Base-by-base conservation (phyloP, 2,797 vertebrate species). In the Valencia hispanica region DNA sequence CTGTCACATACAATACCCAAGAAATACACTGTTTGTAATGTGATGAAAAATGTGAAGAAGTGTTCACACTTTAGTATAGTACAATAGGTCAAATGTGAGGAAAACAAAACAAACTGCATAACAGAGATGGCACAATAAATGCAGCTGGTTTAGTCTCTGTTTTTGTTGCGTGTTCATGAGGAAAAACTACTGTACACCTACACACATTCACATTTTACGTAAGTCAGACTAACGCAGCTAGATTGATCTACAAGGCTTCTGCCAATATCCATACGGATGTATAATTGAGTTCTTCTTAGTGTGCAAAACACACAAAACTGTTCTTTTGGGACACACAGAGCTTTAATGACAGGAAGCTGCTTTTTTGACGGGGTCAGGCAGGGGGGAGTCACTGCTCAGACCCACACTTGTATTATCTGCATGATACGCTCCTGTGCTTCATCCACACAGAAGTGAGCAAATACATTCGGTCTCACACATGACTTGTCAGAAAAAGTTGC, bases 271-370 rank as follows among this genome's bases (percentile, higher is more conserved):
- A 89, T 85, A 87, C 65, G 87, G 79, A 88, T 69, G 61, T 79
- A 80, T 72, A 79, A 78, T 72, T 59, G 32, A 78, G 75, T 72
- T 70, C 55, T 79, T 83, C 74, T 77, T 73, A 73, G 80, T 71
- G 77, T 53, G 51, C 66, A 45, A 70, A 66, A 78, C 61, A 79
- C 59, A 68, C 81, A 68, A 47, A 0, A 72, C 53, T 66, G 68
- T 61, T 87, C 84, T 65, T 86, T 70, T 77, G 84, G 76, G 84
- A 88, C 68, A 50, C 12, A 4, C 61, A 47, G 73, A 79, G 78
- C 84, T 90, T 86, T 86, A 86, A 88, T 90, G 88, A 90, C 82
- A 89, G 83, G 86, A 83, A 86, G 87, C 88, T 88, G 87, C 74
- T 84, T 69, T 68, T 66, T 79, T 81, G 39, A 89, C 70, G 79